These are phyloP conservation scores for Neoscelio sp. DNA, from an alignment of 2,888 invertebrate genomes.

Conservation along the genomic window DNA sequence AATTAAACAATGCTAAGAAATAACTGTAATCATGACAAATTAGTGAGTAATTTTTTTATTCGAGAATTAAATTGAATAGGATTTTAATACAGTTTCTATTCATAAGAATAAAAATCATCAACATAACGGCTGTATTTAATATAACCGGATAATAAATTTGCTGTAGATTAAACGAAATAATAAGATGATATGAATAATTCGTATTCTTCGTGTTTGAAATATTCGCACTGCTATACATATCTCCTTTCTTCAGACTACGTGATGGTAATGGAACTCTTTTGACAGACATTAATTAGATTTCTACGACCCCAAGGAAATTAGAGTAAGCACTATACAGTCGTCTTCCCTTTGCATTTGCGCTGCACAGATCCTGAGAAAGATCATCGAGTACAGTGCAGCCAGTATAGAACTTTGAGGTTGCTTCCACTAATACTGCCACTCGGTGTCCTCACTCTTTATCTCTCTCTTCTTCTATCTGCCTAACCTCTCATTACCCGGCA, in stretches of 20 bases:
- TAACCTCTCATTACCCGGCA: slow-evolving; percentile 78
- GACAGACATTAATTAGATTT: slow-evolving; percentile 72
- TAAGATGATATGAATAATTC: slow-evolving; percentile 21
- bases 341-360: slow-evolving; percentile 66
- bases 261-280: slow-evolving; percentile 62
- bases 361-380: slow-evolving; percentile 66
- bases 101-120: too few species aligned
- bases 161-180: neutral
- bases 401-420: slow-evolving; percentile 77
- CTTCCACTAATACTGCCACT: slow-evolving; percentile 79
- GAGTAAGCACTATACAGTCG: slow-evolving; percentile 60
- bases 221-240: slow-evolving; percentile 35
- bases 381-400: slow-evolving; percentile 65
- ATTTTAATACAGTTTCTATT: too few species aligned
- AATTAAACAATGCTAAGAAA: neutral
- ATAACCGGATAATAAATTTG: neutral
- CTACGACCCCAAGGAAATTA: slow-evolving; percentile 68
- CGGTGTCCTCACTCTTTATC: slow-evolving; percentile 68
- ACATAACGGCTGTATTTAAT: too few species aligned
- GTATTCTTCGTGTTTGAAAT: slow-evolving; percentile 17
- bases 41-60: too few species aligned
- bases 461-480: slow-evolving; percentile 66
- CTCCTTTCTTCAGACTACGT: slow-evolving; percentile 29
- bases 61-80: too few species aligned
- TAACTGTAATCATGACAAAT: too few species aligned